Conservation (phyloP, 2,797 vertebrate species). For the Austrolebias charrua region DNA sequence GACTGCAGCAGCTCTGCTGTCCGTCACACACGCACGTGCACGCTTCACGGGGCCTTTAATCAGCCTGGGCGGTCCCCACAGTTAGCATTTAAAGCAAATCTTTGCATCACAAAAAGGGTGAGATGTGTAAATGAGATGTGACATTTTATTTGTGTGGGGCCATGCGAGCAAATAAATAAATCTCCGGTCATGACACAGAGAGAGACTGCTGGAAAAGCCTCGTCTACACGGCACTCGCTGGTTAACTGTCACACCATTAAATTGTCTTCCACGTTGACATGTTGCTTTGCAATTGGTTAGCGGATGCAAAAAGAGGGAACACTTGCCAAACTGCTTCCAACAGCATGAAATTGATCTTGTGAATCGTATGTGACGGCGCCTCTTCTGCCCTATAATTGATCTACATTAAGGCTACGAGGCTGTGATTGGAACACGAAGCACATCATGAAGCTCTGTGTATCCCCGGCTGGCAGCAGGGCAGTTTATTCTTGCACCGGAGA, state of each 20-base stretch:
- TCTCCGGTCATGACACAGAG: slow-evolving; percentile 92
- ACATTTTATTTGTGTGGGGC: slow-evolving; percentile 84
- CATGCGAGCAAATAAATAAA: slow-evolving; percentile 92
- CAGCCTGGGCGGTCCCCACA: slow-evolving; percentile 71
- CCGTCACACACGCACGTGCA: slow-evolving; percentile 56
- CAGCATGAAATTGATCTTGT: slow-evolving; percentile 99
- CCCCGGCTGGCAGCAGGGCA: slow-evolving; percentile 68
- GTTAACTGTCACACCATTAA: slow-evolving; percentile 96
- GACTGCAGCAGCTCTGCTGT: slow-evolving; percentile 49
- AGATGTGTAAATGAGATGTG: slow-evolving; percentile 84
- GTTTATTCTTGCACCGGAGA: slow-evolving; percentile 76
- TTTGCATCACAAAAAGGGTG: slow-evolving; percentile 80
- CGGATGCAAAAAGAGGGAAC: slow-evolving; percentile 94
- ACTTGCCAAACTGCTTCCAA: slow-evolving; percentile 94
- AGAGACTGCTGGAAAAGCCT: slow-evolving; percentile 82
- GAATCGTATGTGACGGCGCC: slow-evolving; percentile 98
- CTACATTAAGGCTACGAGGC: slow-evolving; percentile 83
- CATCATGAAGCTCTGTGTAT: slow-evolving; percentile 70
- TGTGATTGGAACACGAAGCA: slow-evolving; percentile 67
- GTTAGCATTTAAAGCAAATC: slow-evolving; percentile 79
- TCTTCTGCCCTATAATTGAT: slow-evolving; percentile 96
- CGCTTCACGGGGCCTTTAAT: slow-evolving; percentile 78
- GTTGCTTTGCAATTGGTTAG: slow-evolving; percentile 95
- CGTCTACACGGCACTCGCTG: slow-evolving; percentile 84
- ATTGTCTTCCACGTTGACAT: slow-evolving; percentile 88